Evolutionary conservation across 2,888 invertebrate species (phyloP).

Genomic region (Euspilapteryx auroguttella): DNA sequence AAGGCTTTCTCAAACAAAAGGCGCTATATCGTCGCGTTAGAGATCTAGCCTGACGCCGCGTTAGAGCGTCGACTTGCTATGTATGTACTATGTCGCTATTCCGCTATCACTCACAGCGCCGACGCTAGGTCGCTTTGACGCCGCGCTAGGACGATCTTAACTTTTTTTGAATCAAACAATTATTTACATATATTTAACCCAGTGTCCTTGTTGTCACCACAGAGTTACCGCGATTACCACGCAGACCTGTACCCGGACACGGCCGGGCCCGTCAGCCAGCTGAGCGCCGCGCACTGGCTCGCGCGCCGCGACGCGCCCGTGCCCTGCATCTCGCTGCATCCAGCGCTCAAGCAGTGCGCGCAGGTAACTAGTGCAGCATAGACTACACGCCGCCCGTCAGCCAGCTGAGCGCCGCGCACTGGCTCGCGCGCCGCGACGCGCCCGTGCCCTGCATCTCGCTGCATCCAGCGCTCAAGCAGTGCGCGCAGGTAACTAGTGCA

Average conservation of each 20-base stretch:
- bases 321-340: conserved; percentile 82
- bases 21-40: no score
- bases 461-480: conserved; percentile 73
- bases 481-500: conserved; percentile 41
- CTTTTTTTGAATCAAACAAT: no score
- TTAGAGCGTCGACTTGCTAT: no score
- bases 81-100: no score
- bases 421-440: conserved; percentile 77
- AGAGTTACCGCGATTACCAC: conserved; percentile 93
- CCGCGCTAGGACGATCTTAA: no score
- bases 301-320: conserved; percentile 74
- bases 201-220: no score
- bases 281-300: conserved; percentile 83
- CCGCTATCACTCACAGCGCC: no score
- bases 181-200: no score
- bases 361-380: conserved; percentile 41
- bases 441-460: conserved; percentile 81
- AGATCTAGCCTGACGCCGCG: no score
- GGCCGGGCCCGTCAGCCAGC: conserved; percentile 74
- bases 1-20: no score
- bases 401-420: conserved; percentile 77
- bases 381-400: no score
- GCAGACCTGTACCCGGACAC: conserved; percentile 94
- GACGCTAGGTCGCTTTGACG: no score
- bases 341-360: conserved; percentile 65